Evolutionary conservation across 2,888 invertebrate genomes (phyloP).

Genomic region (Drosophila mulleri): DNA sequence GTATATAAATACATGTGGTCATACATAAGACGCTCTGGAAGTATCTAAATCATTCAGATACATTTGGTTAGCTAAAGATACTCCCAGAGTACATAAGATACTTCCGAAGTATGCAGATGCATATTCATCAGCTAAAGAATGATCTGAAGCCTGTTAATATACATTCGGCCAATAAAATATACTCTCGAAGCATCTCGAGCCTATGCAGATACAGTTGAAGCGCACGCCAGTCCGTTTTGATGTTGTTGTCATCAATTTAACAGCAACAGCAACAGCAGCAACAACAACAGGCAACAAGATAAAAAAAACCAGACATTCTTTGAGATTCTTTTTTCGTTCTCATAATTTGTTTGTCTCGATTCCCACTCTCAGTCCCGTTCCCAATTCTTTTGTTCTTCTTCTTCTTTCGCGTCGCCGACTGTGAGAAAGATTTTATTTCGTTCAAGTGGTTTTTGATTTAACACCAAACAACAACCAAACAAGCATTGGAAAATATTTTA

Average conservation of each 20-base stretch:
- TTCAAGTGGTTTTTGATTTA: constrained; percentile 80
- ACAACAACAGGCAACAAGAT: constrained; percentile 43
- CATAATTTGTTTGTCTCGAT: constrained; percentile 74
- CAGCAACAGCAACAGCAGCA: constrained; percentile 52
- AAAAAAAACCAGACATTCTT: constrained; percentile 66
- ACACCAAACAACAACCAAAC: constrained; percentile 70
- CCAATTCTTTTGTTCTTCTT: constrained; percentile 44
- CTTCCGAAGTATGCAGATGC: not conserved
- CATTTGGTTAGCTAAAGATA: not conserved
- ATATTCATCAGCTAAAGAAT: not conserved
- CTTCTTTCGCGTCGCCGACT: constrained; percentile 63
- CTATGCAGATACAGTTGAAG: constrained; percentile 79
- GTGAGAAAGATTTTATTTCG: constrained; percentile 80
- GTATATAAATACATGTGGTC: not conserved
- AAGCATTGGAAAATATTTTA: constrained; percentile 77
- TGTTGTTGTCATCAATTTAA: constrained; percentile 81
- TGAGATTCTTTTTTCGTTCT: constrained; percentile 69
- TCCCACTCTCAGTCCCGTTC: constrained; percentile 59
- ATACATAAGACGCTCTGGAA: not conserved
- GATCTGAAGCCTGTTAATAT: not conserved
- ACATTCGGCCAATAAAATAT: constrained; percentile 27
- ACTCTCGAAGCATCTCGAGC: constrained; percentile 51
- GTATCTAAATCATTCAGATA: not conserved
- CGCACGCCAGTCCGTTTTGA: constrained; percentile 79
- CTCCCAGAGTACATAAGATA: not conserved